Evolutionary conservation across 1,140 invertebrate species (phyloP).

Genomic region (Drosophila sucinea): DNA sequence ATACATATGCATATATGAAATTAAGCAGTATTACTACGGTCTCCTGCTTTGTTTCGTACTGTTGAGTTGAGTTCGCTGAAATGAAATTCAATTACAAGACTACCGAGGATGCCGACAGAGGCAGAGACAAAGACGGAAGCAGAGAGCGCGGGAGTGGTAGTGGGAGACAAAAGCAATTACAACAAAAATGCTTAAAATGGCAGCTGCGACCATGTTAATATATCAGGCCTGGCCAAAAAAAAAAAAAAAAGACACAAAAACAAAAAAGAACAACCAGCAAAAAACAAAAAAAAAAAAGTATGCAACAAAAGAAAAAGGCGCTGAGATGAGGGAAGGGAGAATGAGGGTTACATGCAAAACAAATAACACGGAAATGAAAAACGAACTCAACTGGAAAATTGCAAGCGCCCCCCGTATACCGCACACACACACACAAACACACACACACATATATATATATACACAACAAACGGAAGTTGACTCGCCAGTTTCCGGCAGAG

Average conservation of each 20-base stretch:
- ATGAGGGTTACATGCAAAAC: constrained; percentile 61
- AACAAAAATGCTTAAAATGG: constrained; percentile 62
- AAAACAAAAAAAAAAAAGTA: neutral
- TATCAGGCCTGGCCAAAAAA: constrained; percentile 54
- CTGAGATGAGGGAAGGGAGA: neutral
- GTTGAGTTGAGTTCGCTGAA: constrained; percentile 9
- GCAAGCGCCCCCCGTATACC: constrained; percentile 38
- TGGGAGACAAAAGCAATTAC: constrained; percentile 58
- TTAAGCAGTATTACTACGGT: neutral
- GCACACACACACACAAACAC: constrained; percentile 37
- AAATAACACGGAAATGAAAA: constrained; percentile 80
- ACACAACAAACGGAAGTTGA: constrained; percentile 55
- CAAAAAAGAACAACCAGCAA: constrained; percentile 23
- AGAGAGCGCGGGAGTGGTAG: neutral
- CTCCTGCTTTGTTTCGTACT: constrained; percentile 3
- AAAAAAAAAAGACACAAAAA: constrained; percentile 38
- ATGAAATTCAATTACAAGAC: constrained; percentile 72
- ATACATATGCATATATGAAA: constrained; percentile 5
- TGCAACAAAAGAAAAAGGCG: constrained; percentile 31
- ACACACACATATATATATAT: constrained; percentile 22
- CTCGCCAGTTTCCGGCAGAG: constrained; percentile 68
- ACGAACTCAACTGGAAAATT: constrained; percentile 78
- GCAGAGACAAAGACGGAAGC: neutral
- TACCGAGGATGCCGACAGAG: neutral
- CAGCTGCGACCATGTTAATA: constrained; percentile 69